Percentiles rank a stretch among this genome's conserved stretches.
Evolutionary conservation across 1,140 invertebrate genomes (phyloP).

Genomic region (Macrobrachium nipponense): DNA sequence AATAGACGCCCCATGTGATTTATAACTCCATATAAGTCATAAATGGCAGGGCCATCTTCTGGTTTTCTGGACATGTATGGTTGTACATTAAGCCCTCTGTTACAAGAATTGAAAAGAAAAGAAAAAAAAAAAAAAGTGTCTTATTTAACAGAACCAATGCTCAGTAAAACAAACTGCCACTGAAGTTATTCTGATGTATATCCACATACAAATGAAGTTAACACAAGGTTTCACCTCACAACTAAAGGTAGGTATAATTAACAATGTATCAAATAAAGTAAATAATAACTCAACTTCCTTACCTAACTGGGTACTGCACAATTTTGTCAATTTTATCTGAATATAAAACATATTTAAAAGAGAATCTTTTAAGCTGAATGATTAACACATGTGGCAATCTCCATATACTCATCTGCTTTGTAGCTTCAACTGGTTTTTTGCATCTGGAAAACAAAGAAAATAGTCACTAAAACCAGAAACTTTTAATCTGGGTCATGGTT

Average conservation of each 20-base stretch:
- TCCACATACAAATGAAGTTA: not conserved
- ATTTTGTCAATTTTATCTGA: conserved; percentile 73
- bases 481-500: too few relatives aligned
- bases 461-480: too few relatives aligned
- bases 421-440: conserved; percentile 70
- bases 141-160: too few relatives aligned
- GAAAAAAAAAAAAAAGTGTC: not conserved
- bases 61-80: conserved; percentile 67
- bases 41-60: conserved; percentile 67
- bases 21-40: conserved; percentile 73
- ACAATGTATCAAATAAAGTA: not conserved
- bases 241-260: not conserved
- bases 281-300: conserved; percentile 24
- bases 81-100: conserved; percentile 70
- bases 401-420: conserved; percentile 71
- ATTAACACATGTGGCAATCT: conserved; percentile 70
- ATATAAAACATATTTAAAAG: conserved; percentile 69
- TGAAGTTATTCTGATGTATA: not conserved
- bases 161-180: not conserved
- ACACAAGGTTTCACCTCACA: not conserved
- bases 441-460: conserved; percentile 65
- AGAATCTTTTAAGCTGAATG: conserved; percentile 72
- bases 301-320: conserved; percentile 72
- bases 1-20: conserved; percentile 73
- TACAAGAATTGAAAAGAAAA: conserved; percentile 13